Evolutionary conservation across 2,797 vertebrate genomes (phyloP), one percentile per base, ranked within the genome.

Genomic region (Hafferia zeledoni): DNA sequence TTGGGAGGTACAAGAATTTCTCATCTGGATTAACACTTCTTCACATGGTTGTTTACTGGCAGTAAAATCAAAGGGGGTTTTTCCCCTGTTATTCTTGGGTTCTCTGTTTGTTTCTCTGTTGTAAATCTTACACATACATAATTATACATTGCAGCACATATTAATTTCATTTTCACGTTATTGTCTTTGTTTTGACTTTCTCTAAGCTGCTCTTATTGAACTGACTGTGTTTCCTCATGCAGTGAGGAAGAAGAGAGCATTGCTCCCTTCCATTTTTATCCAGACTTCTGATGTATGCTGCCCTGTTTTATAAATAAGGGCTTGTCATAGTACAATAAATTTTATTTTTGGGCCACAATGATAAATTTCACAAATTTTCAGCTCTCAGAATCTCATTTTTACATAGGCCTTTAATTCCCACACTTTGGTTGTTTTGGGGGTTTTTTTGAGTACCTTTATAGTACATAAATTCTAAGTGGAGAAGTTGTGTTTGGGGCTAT

Each of bases 161-260:
- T 19, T 77, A n/a, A 56, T 76, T 87, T 31, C 65, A 20, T 35
- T 92, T 13, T 43, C 31, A 28, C 17, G 6, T 13, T 79, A 41
- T 64, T 46, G 22, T 50, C 79, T 87, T 87, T 81, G 17, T 33
- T 79, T 69, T 41, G 43, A 9, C 43, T 84, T 76, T 93, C 53
- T 63, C 30, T 30, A 53, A 19, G 77, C 11, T 78, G 15, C 30
- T 75, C 0, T 83, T 75, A 37, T 41, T 75, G 81, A 82, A 46
- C 16, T 43, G 47, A 17, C 49, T 59, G 28, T 59, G 28, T 46
- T 92, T 84, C 37, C 15, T 72, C 47, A 28, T 50, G n/a, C 39
- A 46, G 24, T 0, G 0, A 81, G 52, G 28, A 71, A 28, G 43
- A 87, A 81, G 46, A 75, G 43, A 39, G 11, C 0, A 0, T 46